Percentiles rank a stretch among this genome's conserved stretches.
Conservation (phyloP, 2,113 vertebrate genomes). For the Pomatorhinus ruficollis region DNA sequence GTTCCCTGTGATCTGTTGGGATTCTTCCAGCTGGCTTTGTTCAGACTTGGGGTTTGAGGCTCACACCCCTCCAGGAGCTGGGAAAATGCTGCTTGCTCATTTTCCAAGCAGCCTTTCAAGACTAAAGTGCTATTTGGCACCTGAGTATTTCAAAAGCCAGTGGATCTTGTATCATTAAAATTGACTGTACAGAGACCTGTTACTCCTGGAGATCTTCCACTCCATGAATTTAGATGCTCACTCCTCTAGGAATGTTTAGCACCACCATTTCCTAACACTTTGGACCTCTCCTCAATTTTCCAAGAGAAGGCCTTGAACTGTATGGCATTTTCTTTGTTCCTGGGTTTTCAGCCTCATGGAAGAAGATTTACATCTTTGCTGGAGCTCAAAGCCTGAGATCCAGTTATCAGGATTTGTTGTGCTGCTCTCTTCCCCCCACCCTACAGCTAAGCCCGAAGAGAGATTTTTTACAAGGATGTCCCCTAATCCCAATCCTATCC, state of each 20-base stretch:
- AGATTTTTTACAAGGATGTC: background rate
- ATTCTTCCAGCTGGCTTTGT: background rate
- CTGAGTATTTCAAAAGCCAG: background rate
- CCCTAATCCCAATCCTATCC: background rate
- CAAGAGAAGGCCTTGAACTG: background rate
- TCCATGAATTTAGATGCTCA: background rate
- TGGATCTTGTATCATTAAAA: background rate
- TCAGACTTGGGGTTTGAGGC: background rate
- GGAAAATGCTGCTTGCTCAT: background rate
- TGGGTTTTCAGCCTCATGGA: background rate
- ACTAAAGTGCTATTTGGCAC: background rate
- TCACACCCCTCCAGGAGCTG: background rate
- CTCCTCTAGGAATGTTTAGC: background rate
- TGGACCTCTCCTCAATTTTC: background rate
- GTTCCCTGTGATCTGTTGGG: background rate
- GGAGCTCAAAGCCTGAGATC: background rate
- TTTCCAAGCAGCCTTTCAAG: background rate
- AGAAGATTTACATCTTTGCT: background rate
- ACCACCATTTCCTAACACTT: background rate
- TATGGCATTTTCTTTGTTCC: background rate
- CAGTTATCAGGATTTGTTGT: background rate
- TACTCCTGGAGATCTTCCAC: background rate
- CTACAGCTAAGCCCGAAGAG: background rate
- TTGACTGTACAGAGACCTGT: background rate
- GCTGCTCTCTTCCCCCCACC: background rate